These are phyloP conservation scores for Apteryx mantelli DNA, from an alignment of 2,113 vertebrate species.

Conservation along the genomic window DNA sequence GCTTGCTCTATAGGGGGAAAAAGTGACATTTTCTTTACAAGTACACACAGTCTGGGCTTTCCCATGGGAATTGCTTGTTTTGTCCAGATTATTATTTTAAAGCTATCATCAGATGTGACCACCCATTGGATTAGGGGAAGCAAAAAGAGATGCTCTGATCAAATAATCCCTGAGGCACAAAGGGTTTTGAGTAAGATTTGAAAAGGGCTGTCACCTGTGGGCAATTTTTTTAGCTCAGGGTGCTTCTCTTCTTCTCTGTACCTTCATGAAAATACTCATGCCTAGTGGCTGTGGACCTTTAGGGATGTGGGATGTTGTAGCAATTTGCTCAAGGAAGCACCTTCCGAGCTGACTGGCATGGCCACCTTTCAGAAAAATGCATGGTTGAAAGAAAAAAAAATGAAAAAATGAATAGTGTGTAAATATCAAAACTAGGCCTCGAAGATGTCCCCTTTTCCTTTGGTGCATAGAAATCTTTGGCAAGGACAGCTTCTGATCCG, in stretches of 20 bases:
- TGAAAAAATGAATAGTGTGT: not conserved
- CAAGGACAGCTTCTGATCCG: not conserved
- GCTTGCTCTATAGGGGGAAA: no score
- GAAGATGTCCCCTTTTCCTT: not conserved
- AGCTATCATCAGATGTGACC: conserved; percentile 1
- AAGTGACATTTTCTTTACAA: no score
- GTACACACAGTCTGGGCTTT: no score
- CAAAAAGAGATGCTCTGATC: conserved; percentile 3
- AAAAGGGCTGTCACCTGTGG: not conserved
- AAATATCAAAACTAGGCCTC: not conserved
- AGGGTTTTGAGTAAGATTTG: not conserved
- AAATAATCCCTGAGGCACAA: conserved; percentile 30
- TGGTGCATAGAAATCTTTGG: not conserved
- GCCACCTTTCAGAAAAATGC: not conserved
- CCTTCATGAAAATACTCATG: accelerated
- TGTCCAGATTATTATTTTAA: no score
- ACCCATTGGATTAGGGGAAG: conserved; percentile 31
- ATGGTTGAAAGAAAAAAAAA: not conserved
- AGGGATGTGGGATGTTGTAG: not conserved
- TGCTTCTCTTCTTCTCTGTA: not conserved
- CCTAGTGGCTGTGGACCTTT: not conserved
- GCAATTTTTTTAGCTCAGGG: not conserved
- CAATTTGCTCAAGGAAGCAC: not conserved
- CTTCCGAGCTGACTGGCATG: not conserved
- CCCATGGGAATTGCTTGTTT: no score